These are phyloP conservation scores for Hemicentrotus pulcherrimus DNA, from an alignment of 35 echinoderm and acorn worm species.

Conservation along the genomic window DNA sequence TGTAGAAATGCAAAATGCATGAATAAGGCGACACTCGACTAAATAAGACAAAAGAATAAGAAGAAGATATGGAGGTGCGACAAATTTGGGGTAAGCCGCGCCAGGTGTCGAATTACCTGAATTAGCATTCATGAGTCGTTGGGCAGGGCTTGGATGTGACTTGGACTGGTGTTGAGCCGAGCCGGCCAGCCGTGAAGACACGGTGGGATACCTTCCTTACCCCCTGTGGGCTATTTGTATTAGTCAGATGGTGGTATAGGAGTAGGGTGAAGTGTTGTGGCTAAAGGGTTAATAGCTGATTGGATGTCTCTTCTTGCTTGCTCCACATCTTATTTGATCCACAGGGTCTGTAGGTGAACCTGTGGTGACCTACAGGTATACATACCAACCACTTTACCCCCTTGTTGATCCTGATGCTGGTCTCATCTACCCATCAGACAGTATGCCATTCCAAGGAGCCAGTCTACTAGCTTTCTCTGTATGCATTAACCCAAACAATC, in stretches of 20 bases:
- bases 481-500: too few relatives aligned
- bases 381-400: neutral
- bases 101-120: slow-evolving; percentile 11
- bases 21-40: neutral
- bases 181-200: neutral
- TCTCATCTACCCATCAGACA: neutral
- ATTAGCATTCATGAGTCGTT: slow-evolving; percentile 37
- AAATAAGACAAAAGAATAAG: neutral
- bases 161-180: neutral
- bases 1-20: neutral
- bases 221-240: slow-evolving; percentile 19
- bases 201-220: slow-evolving; percentile 18
- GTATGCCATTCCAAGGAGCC: neutral
- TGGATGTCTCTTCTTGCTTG: neutral
- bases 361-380: neutral
- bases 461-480: too few relatives aligned
- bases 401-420: neutral
- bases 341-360: neutral
- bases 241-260: slow-evolving; percentile 8
- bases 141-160: neutral
- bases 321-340: neutral
- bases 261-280: slow-evolving; percentile 2
- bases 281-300: neutral
- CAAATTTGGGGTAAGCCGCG: neutral
- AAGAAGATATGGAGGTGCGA: neutral